Percentiles rank a stretch among this genome's conserved stretches.
These are phyloP conservation scores for Campylomormyrus numenius DNA, from an alignment of 2,113 vertebrate genomes.

Conservation along the genomic window DNA sequence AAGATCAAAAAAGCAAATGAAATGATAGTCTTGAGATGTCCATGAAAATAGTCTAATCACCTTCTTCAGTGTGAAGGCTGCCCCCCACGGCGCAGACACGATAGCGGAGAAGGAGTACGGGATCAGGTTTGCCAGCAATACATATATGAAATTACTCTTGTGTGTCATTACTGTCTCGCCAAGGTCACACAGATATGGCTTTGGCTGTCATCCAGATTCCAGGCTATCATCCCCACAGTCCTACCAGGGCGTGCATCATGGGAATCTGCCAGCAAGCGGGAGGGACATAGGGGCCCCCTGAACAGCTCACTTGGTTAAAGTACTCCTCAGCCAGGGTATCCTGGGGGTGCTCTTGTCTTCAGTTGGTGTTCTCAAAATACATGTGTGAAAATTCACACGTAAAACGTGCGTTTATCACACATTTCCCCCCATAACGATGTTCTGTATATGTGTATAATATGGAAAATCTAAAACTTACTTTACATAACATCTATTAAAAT, in stretches of 20 bases:
- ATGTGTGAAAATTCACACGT: not conserved
- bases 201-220: slow-evolving; percentile 7
- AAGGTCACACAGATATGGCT: slow-evolving; percentile 1
- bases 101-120: not conserved
- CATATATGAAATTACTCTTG: slow-evolving; percentile 2
- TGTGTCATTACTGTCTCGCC: not conserved
- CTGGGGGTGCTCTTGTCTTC: not conserved
- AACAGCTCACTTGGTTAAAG: not conserved
- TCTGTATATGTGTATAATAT: not conserved
- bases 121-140: not conserved
- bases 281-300: not conserved
- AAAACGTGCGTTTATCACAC: not conserved
- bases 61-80: not conserved
- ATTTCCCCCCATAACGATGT: not conserved
- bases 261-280: not conserved
- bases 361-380: not conserved
- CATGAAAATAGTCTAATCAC: not conserved
- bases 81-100: not conserved
- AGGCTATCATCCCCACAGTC: not conserved
- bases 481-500: not conserved
- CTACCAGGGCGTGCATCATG: not conserved
- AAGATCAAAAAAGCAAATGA: not conserved
- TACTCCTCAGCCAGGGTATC: not conserved
- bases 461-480: not conserved
- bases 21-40: not conserved